Conservation (phyloP, 2,888 invertebrate genomes). For the Charanyca ferruginea region DNA sequence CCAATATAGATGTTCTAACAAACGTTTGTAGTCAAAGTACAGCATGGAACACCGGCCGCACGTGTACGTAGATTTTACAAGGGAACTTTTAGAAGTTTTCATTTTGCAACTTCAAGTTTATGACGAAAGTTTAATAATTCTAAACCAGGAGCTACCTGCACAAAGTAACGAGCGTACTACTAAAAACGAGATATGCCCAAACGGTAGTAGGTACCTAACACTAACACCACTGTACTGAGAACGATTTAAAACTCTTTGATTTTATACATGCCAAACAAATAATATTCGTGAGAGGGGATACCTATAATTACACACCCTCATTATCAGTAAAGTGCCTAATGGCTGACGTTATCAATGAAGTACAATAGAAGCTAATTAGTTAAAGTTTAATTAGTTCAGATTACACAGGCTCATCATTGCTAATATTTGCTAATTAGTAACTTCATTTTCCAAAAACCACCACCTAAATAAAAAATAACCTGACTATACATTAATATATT, state of each 20-base stretch:
- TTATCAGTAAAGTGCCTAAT: conserved; percentile 47
- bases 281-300: conserved; percentile 17
- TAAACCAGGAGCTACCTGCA: conserved; percentile 37
- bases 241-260: conserved; percentile 14
- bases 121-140: conserved; percentile 63
- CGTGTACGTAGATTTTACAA: conserved; percentile 63
- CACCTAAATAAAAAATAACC: conserved; percentile 2
- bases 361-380: conserved; percentile 47
- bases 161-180: conserved; percentile 33
- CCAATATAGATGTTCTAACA: conserved; percentile 83
- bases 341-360: conserved; percentile 44
- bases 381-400: conserved; percentile 38
- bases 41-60: conserved; percentile 77
- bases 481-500: too few species aligned
- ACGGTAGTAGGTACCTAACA: conserved; percentile 24
- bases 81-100: conserved; percentile 65
- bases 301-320: conserved; percentile 51
- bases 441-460: conserved; percentile 36
- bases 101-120: conserved; percentile 63
- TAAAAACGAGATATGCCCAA: conserved; percentile 52
- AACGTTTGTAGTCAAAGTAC: conserved; percentile 76
- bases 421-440: conserved; percentile 23
- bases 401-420: conserved; percentile 28
- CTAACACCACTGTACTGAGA: conserved; percentile 16
- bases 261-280: conserved; percentile 45